Percentiles rank a stretch among this genome's conserved stretches.
These are phyloP conservation scores for Antennarius striatus DNA, from an alignment of 2,113 vertebrate species.

Conservation along the genomic window DNA sequence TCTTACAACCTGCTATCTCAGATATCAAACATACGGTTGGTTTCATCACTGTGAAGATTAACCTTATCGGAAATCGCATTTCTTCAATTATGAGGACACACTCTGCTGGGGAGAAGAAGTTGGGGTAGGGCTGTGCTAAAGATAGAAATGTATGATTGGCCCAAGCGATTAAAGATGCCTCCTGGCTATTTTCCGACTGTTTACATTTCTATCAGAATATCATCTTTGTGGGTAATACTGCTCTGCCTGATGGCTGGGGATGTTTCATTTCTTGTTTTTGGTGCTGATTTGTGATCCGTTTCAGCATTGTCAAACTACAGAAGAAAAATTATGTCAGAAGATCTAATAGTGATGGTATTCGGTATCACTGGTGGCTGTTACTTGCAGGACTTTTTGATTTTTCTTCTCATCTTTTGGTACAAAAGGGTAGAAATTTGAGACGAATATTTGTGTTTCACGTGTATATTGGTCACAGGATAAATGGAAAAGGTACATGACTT, in stretches of 20 bases:
- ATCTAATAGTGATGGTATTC: too few species aligned
- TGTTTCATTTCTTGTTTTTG: constrained; percentile 7
- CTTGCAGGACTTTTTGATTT: too few species aligned
- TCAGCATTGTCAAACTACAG: too few species aligned
- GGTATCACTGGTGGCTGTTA: too few species aligned
- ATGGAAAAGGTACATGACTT: too few species aligned
- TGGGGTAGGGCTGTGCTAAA: constrained; percentile 6
- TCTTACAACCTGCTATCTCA: constrained; percentile 46
- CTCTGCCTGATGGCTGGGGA: neutral
- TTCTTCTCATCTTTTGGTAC: too few species aligned
- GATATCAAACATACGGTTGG: constrained; percentile 55
- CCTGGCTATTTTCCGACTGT: constrained; percentile 52
- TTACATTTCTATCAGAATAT: constrained; percentile 46
- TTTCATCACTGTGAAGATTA: constrained; percentile 48
- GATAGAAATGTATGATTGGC: constrained; percentile 37
- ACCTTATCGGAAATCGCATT: constrained; percentile 64
- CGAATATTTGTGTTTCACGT: too few species aligned
- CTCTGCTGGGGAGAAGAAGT: constrained; percentile 19
- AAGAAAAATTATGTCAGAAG: too few species aligned
- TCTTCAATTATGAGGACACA: constrained; percentile 62
- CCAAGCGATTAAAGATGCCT: constrained; percentile 38
- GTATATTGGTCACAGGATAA: too few species aligned
- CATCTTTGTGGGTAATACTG: constrained; percentile 7
- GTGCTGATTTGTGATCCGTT: neutral
- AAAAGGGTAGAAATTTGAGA: too few species aligned